phyloP scores from a whole-genome alignment of 2,113 vertebrate genomes.

The Tetrao urogallus region DNA sequence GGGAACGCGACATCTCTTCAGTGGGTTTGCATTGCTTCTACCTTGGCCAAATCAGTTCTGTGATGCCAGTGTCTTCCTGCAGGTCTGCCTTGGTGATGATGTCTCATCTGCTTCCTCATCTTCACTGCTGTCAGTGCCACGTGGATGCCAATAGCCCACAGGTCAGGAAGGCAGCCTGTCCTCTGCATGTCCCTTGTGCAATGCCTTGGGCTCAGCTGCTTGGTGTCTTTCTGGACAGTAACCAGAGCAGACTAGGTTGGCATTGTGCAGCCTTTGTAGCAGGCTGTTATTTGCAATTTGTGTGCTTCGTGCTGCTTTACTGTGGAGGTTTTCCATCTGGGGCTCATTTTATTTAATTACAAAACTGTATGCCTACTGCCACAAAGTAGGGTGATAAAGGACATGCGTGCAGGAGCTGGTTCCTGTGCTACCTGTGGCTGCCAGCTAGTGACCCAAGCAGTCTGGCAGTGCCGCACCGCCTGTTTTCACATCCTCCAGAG shows the following conservation, averaged over 20 bases:
- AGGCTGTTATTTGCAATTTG: fast-evolving
- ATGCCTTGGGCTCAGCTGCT: fast-evolving
- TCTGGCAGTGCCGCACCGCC: fast-evolving
- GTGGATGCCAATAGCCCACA: neutral
- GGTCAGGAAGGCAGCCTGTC: neutral
- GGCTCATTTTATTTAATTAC: neutral
- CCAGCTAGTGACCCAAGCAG: neutral
- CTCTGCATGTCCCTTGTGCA: neutral
- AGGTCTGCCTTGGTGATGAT: neutral
- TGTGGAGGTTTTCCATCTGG: neutral
- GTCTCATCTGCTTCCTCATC: neutral
- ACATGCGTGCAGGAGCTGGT: neutral
- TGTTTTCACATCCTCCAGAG: neutral
- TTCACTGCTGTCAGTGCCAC: neutral
- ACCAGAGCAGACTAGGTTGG: neutral
- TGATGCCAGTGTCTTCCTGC: neutral
- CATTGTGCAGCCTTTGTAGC: neutral
- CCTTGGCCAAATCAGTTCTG: neutral
- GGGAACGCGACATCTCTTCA: neutral
- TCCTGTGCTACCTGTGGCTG: neutral
- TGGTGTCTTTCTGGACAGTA: fast-evolving
- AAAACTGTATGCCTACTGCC: neutral
- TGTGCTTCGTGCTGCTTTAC: neutral
- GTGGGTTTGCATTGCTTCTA: neutral
- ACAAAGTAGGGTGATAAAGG: neutral